These are phyloP conservation scores for Seriola aureovittata DNA, from an alignment of 2,113 vertebrate species.

Conservation along the genomic window DNA sequence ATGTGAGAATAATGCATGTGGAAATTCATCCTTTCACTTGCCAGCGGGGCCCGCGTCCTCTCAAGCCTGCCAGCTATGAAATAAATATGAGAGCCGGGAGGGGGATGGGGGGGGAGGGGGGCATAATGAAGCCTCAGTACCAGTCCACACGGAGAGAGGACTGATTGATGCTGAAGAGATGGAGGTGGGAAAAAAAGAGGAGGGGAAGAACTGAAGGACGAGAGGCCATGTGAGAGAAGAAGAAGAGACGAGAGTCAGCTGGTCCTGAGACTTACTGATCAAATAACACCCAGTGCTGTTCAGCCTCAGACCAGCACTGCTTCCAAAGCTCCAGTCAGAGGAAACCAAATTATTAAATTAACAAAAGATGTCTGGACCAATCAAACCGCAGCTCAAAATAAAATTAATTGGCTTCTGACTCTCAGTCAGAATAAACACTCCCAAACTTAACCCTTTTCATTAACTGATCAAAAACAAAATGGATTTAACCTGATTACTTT, in stretches of 20 bases:
- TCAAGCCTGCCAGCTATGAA: conserved; percentile 74
- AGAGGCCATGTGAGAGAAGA: conserved; percentile 7
- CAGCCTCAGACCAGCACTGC: no score
- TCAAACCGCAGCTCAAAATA: no score
- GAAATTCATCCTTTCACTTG: conserved; percentile 82
- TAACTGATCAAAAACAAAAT: no score
- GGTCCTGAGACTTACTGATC: no score
- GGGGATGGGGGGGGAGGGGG: background rate
- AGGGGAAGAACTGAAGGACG: background rate
- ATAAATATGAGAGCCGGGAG: conserved; percentile 78
- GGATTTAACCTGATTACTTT: no score
- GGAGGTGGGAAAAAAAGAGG: conserved; percentile 9
- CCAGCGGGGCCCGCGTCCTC: conserved; percentile 57
- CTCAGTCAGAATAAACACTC: no score
- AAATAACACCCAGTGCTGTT: no score
- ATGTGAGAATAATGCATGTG: conserved; percentile 79
- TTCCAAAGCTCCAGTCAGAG: no score
- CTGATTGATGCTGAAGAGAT: conserved; percentile 48
- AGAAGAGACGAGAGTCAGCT: background rate
- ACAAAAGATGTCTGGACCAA: no score
- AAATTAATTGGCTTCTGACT: no score
- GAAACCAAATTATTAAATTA: no score
- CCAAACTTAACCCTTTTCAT: no score
- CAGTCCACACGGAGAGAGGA: conserved; percentile 33
- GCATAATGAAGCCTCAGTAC: conserved; percentile 68